phyloP scores from a whole-genome alignment of 2,888 invertebrate species.

The Temnothorax rugatulus region DNA sequence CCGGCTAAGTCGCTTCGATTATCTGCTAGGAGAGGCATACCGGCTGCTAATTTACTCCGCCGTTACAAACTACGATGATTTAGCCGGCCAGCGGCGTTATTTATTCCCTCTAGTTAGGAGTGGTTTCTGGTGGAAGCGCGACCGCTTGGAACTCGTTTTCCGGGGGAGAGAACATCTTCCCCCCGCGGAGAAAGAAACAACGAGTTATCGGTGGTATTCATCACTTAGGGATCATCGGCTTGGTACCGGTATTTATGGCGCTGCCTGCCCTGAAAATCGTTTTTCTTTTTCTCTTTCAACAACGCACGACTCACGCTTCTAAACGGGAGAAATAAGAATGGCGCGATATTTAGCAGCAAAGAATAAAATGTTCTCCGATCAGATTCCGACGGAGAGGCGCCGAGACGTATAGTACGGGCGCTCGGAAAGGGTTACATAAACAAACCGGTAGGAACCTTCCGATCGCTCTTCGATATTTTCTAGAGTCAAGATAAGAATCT shows the following conservation, averaged over 20 bases:
- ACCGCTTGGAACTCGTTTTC: constrained; percentile 32
- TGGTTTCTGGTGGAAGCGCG: constrained; percentile 41
- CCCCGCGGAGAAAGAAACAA: neutral
- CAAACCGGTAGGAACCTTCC: constrained; percentile 29
- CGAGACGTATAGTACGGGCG: neutral
- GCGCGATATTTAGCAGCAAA: constrained; percentile 23
- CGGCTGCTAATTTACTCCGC: constrained; percentile 48
- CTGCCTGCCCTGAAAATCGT: neutral
- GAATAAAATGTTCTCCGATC: constrained; percentile 3
- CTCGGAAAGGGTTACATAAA: constrained; percentile 19
- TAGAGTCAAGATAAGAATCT: neutral
- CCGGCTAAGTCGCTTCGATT: constrained; percentile 47
- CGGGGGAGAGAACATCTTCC: constrained; percentile 13
- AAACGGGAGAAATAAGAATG: neutral
- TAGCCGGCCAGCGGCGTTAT: constrained; percentile 40
- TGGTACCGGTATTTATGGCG: constrained; percentile 14
- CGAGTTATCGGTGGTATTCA: constrained; percentile 40
- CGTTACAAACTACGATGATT: constrained; percentile 54
- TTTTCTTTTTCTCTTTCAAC: neutral
- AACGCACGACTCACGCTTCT: neutral
- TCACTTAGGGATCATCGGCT: constrained; percentile 30
- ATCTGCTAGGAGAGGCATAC: constrained; percentile 47
- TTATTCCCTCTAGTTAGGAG: constrained; percentile 35
- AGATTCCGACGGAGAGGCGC: constrained; percentile 9
- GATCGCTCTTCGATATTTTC: neutral